These are phyloP conservation scores for Trisateles emortualis DNA, from an alignment of 2,888 invertebrate genomes.

Conservation along the genomic window DNA sequence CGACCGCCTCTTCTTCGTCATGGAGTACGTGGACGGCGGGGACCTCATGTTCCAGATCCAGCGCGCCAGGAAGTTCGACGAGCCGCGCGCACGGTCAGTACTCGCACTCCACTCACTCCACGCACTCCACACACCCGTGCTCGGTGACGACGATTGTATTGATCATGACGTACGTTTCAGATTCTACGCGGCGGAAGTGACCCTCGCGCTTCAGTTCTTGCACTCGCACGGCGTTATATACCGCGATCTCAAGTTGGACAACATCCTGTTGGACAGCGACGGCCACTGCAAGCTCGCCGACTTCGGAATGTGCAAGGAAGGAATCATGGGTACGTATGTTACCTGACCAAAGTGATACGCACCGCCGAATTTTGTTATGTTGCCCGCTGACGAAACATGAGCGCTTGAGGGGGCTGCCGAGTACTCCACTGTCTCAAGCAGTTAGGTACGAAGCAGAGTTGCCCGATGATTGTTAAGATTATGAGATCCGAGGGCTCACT, in stretches of 20 bases:
- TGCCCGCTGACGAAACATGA: slow-evolving; percentile 39
- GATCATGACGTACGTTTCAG: slow-evolving; percentile 52
- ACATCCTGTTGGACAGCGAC: slow-evolving; percentile 98
- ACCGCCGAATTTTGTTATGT: background rate
- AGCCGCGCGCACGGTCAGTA: slow-evolving; percentile 93
- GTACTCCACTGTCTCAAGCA: background rate
- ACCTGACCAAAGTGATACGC: no score
- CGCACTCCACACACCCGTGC: no score
- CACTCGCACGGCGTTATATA: slow-evolving; percentile 99
- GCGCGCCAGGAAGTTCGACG: slow-evolving; percentile 98
- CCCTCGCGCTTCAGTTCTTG: slow-evolving; percentile 98
- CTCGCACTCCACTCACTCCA: no score
- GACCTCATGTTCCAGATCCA: slow-evolving; percentile 99
- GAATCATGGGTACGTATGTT: slow-evolving; percentile 88
- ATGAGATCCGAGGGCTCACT: slow-evolving; percentile 49
- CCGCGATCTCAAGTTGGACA: slow-evolving; percentile 99
- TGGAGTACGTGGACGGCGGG: slow-evolving; percentile 99
- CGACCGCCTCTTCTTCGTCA: slow-evolving; percentile 98
- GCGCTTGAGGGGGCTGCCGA: slow-evolving; percentile 42
- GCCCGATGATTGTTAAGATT: slow-evolving; percentile 49
- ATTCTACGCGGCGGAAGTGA: slow-evolving; percentile 99
- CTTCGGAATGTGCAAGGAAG: slow-evolving; percentile 99
- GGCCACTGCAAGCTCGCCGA: slow-evolving; percentile 98
- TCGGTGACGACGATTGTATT: no score
- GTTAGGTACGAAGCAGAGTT: slow-evolving; percentile 27